Conservation (phyloP, 2,888 invertebrate species). For the Gandaritis pyraliata region DNA sequence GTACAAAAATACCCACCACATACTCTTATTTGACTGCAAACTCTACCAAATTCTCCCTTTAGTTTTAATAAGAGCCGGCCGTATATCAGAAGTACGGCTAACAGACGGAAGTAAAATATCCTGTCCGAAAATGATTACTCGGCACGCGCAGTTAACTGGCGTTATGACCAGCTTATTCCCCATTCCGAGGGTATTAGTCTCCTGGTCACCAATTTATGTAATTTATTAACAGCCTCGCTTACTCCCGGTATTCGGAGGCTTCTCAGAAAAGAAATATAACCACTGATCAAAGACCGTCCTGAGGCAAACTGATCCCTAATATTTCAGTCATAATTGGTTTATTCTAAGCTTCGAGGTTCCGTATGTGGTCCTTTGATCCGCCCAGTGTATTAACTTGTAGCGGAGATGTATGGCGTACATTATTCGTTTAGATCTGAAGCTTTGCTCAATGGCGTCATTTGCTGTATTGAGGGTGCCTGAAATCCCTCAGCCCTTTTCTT, state of each 20-base stretch:
- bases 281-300: slow-evolving; percentile 78
- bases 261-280: slow-evolving; percentile 68
- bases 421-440: slow-evolving; percentile 75
- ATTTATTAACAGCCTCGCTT: slow-evolving; percentile 81
- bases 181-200: slow-evolving; percentile 81
- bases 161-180: slow-evolving; percentile 79
- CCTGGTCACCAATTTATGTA: slow-evolving; percentile 78
- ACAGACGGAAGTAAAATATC: slow-evolving; percentile 79
- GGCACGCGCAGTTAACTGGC: slow-evolving; percentile 75
- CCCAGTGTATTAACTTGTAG: slow-evolving; percentile 79
- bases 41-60: slow-evolving; percentile 17
- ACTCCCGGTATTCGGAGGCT: slow-evolving; percentile 45
- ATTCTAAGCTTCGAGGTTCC: slow-evolving; percentile 81
- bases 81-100: slow-evolving; percentile 60
- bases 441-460: slow-evolving; percentile 72
- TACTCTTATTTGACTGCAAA: not conserved
- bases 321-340: slow-evolving; percentile 85
- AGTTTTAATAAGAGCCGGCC: slow-evolving; percentile 68
- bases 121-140: slow-evolving; percentile 82
- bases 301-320: slow-evolving; percentile 80
- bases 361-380: slow-evolving; percentile 81
- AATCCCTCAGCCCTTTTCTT: slow-evolving; percentile 38
- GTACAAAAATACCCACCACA: not conserved
- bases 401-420: slow-evolving; percentile 76
- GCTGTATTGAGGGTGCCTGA: slow-evolving; percentile 43